Base-by-base conservation (phyloP, 2,797 vertebrate genomes). In the Cryptoprocta ferox region DNA sequence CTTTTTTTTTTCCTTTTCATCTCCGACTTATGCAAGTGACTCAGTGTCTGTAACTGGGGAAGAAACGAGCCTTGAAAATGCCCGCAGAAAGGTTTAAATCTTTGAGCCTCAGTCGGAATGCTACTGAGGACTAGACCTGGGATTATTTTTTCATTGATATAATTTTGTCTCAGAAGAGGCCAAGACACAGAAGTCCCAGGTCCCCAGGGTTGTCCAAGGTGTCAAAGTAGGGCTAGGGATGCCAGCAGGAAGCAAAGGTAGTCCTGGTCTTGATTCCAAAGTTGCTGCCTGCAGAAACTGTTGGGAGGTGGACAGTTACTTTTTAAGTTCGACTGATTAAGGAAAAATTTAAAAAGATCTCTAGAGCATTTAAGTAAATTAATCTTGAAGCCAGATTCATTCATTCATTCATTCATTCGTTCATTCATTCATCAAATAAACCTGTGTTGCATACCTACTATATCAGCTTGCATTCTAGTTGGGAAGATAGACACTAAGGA, bases 1-100 rank as follows among this genome's bases (percentile, higher is more conserved):
- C 81, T 26, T 19, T 91, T n/a, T 68, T 35, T 93, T 95, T 94
- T 73, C 37, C 37, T 79, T 98, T 96, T 73, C 61, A 80, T 6
- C n/a, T 86, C 86, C 66, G 30, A 93, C 82, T 73, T 45, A 86
- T 78, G 95, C 75, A 65, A 56, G 56, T 87, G 30, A 59, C 73
- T 94, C 42, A 21, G 3, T 56, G 28, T 73, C 76, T 94, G 21
- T 35, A 68, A 68, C 5, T 14, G 12, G 70, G 90, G 19, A 86
- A 84, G 66, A 94, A 78, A 89, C 16, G 30, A 86, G 63, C 45
- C 91, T 84, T 75, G 56, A 53, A 90, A 95, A 85, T 66, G 10
- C 73, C 48, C 42, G 2, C 5, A 48, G 39, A 45, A 39, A 89
- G 32, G 61, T 89, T 88, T 35, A 75, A 95, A 71, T 42, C 26